Base-by-base conservation (phyloP, 1,140 invertebrate species). In the Leptinotarsa defecta region DNA sequence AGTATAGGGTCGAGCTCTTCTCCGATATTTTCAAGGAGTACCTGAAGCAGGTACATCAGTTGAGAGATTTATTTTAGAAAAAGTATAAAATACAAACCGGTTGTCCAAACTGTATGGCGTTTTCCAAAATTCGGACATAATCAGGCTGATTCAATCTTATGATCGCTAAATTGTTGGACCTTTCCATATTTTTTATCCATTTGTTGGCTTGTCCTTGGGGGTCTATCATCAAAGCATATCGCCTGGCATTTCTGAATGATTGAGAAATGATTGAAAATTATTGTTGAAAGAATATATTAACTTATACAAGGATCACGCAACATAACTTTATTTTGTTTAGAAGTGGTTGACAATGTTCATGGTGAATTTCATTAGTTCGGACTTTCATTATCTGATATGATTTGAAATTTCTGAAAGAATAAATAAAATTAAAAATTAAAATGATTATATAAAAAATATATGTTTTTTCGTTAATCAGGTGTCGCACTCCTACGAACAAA, bases 151-250 rank as follows among this genome's bases (percentile, higher is more conserved):
- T 92, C 43, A 96, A 87, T 76, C 95, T 92, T 62, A 96, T 92
- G 8, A 97, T 89, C 75, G 91, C 92, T 27, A 98, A 86, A 85
- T 95, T 95, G 76, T 94, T 94, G 17, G 91, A 89, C 81, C 95
- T 95, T 85, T 98, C 95, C 91, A 95, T 94, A 84, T 96, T 97
- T 87, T 96, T 97, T 5, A 97, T 90, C 96, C 96, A 98, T 84
- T 96, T 94, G 79, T 96, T 97, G 0, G 96, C 96, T 86, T 98
- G 96, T 11, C 91, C 92, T 88, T 98, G 96, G 0, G 96, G 96
- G 87, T 98, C 97, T 80, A 98, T 97, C 91, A 98, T 95, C 19
- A 98, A 83, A 0, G 96, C 94, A 93, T 95, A 95, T 77, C 96
- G 89, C 76, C 94, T 90, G 4, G 95, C 91, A 84, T 93, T 93